phyloP scores from a whole-genome alignment of 2,113 vertebrate genomes.

The Naja naja region DNA sequence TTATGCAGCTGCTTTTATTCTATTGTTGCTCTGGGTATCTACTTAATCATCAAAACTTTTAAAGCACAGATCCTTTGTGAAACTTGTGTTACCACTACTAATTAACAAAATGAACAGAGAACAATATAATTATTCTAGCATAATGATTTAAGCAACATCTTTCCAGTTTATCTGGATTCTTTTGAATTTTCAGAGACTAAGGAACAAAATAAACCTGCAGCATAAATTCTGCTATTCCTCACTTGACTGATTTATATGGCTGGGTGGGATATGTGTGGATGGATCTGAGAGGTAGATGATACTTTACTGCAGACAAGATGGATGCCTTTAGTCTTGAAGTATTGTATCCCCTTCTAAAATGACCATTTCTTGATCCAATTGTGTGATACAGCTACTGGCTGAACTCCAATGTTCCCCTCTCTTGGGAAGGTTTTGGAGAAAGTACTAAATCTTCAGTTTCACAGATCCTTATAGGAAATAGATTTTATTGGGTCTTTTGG shows the following conservation, averaged over 20 bases:
- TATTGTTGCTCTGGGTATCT: background rate
- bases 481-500: background rate
- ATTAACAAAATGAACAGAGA: background rate
- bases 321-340: background rate
- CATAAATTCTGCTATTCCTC: background rate
- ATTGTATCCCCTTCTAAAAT: background rate
- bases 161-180: background rate
- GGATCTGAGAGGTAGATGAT: background rate
- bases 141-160: background rate
- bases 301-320: background rate
- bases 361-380: background rate
- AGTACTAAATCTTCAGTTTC: background rate
- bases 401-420: background rate
- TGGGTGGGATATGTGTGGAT: background rate
- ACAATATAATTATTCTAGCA: background rate
- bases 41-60: background rate
- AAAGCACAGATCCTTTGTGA: background rate
- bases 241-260: background rate
- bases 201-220: background rate
- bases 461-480: background rate
- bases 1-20: background rate
- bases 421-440: background rate
- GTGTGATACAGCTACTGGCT: background rate
- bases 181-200: background rate
- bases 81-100: background rate